Base-by-base conservation (phyloP, 2,797 vertebrate species). In the Galaxias olidus region DNA sequence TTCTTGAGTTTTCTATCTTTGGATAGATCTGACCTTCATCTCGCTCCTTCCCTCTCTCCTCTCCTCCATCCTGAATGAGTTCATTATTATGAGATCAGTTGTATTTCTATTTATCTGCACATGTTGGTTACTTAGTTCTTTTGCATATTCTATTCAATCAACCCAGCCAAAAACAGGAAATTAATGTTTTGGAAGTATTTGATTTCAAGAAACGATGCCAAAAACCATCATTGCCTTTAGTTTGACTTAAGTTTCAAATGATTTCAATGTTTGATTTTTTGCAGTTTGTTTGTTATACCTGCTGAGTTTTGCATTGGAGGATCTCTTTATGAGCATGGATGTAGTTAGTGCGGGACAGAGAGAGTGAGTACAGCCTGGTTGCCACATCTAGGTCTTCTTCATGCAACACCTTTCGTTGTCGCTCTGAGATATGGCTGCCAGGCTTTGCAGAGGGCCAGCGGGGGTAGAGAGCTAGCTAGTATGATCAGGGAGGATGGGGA, bases 71-170 rank as follows among this genome's bases (percentile, higher is more conserved):
- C 90, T 92, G 77, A 92, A 90, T 93, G 81, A 91, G 90, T 93
- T 93, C 87, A 86, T 93, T 92, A 90, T 90, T 91, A 88, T 75
- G 68, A 90, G 87, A 92, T 93, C 88, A 91, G 90, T 92, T 93
- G 90, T 92, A 83, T 91, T 92, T 91, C 84, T 92, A 88, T 89
- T 91, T 91, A 90, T 87, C 85, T 89, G 89, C 91, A 93, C 90
- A 92, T 91, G 88, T 93, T 90, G 86, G 84, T 91, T 91, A 92
- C 74, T 80, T 82, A 90, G 88, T 92, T 93, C 83, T 90, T 90
- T 94, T 93, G 90, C 89, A 88, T 90, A 91, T 86, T 88, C 86
- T 86, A 79, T 89, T 84, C 86, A 88, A 87, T 85, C 86, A 87
- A 89, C 79, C 84, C 89, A 86, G 55, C 41, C 55, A 87, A 85